phyloP scores from a whole-genome alignment of 2,113 vertebrate species.

The Oreochromis spilurus region DNA sequence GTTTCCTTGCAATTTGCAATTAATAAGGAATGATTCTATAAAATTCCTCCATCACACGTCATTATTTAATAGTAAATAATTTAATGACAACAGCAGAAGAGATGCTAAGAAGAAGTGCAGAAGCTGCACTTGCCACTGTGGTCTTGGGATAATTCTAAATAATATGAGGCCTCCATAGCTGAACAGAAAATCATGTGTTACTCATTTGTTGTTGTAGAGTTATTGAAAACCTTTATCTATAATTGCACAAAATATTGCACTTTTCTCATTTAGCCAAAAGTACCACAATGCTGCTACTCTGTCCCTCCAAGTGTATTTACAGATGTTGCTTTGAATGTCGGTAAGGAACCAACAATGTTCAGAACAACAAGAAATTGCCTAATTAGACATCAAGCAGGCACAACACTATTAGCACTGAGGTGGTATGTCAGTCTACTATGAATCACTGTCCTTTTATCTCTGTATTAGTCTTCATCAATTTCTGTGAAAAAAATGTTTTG shows the following conservation, averaged over 20 bases:
- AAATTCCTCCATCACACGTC: neutral
- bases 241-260: conserved; percentile 40
- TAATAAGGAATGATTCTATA: neutral
- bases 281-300: neutral
- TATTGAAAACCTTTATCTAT: conserved; percentile 61
- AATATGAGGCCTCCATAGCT: neutral
- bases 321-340: neutral
- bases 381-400: neutral
- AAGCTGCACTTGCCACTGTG: neutral
- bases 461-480: neutral
- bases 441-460: neutral
- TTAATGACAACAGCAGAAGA: neutral
- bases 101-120: neutral
- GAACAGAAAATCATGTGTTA: conserved; percentile 39
- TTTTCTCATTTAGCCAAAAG: conserved; percentile 15
- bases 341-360: neutral
- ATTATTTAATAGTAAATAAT: neutral
- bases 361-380: neutral
- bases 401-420: neutral
- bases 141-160: conserved; percentile 4
- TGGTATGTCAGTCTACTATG: neutral
- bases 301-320: neutral
- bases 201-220: conserved; percentile 29
- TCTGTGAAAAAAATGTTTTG: neutral
- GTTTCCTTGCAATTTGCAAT: neutral